Percentiles rank a stretch among this genome's conserved stretches.
Evolutionary conservation across 2,888 invertebrate genomes (phyloP).

Genomic region (Pachycephus smyrnensis): DNA sequence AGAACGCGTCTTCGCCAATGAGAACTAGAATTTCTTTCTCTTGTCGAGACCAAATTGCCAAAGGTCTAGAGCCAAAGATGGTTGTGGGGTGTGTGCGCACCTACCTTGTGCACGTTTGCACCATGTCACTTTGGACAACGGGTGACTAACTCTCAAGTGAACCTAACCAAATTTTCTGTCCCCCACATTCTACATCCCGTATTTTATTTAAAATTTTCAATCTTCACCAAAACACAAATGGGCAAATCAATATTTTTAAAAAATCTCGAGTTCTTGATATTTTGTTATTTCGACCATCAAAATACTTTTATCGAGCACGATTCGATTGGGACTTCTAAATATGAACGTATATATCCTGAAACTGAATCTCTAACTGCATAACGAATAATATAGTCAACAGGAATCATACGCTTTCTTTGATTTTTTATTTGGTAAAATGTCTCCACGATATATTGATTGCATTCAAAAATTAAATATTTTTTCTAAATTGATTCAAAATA

Average conservation of each 20-base stretch:
- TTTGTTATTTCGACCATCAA: not conserved
- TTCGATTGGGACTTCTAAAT: not conserved
- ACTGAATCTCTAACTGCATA: not conserved
- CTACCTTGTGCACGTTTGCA: conserved; percentile 52
- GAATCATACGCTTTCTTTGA: not conserved
- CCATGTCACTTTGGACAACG: conserved; percentile 23
- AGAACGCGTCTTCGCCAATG: too few species aligned
- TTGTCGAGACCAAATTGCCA: conserved; percentile 52
- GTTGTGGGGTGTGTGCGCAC: conserved; percentile 64
- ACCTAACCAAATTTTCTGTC: not conserved
- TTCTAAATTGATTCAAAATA: not conserved
- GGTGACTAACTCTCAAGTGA: conserved; percentile 40
- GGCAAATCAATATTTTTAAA: not conserved
- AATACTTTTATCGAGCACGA: not conserved
- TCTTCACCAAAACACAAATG: not conserved
- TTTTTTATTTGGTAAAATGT: not conserved
- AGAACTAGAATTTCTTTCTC: too few species aligned
- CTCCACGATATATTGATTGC: not conserved
- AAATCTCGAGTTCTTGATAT: not conserved
- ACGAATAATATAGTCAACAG: too few species aligned
- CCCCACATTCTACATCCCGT: not conserved
- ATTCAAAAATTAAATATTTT: not conserved
- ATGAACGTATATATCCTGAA: not conserved
- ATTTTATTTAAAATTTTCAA: not conserved
- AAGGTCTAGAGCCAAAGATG: conserved; percentile 61